These are phyloP conservation scores for Zeus faber DNA, from an alignment of 2,113 vertebrate species.

Conservation along the genomic window DNA sequence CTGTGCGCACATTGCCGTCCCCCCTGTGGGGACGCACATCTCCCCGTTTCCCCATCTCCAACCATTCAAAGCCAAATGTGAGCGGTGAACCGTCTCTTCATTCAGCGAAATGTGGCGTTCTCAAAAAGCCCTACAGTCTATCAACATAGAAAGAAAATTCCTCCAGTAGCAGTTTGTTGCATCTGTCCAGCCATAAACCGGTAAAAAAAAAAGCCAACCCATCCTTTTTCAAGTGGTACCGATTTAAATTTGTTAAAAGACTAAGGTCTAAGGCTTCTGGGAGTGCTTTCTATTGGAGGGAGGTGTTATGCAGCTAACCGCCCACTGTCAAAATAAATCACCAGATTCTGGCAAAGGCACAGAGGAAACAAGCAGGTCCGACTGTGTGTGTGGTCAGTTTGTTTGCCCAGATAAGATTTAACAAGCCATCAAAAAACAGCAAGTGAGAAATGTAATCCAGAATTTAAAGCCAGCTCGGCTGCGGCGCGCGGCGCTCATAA, in stretches of 20 bases:
- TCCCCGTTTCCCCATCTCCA: too few relatives aligned
- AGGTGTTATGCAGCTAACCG: constrained; percentile 2
- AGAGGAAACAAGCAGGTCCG: not conserved
- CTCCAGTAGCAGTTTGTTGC: not conserved
- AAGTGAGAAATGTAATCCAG: constrained; percentile 12
- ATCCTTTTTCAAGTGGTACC: constrained; percentile 1
- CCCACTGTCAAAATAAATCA: constrained; percentile 17
- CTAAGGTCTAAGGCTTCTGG: constrained; percentile 2
- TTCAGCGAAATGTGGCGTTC: too few relatives aligned
- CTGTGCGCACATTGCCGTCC: too few relatives aligned
- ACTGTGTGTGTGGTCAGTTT: constrained; percentile 10
- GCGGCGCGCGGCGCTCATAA: not conserved
- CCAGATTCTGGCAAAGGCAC: constrained; percentile 10
- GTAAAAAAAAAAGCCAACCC: not conserved
- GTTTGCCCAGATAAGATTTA: constrained; percentile 20
- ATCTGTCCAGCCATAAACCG: not conserved
- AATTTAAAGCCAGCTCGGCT: too few relatives aligned
- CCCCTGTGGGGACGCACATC: too few relatives aligned
- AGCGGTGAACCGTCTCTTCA: too few relatives aligned
- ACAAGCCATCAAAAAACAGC: constrained; percentile 27
- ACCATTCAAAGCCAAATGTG: too few relatives aligned
- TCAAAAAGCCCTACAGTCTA: too few relatives aligned
- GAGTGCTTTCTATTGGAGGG: not conserved
- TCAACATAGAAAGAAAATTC: not conserved
- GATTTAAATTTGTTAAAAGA: constrained; percentile 5